phyloP scores from a whole-genome alignment of 2,888 invertebrate genomes.

The Eupithecia pulchellata region DNA sequence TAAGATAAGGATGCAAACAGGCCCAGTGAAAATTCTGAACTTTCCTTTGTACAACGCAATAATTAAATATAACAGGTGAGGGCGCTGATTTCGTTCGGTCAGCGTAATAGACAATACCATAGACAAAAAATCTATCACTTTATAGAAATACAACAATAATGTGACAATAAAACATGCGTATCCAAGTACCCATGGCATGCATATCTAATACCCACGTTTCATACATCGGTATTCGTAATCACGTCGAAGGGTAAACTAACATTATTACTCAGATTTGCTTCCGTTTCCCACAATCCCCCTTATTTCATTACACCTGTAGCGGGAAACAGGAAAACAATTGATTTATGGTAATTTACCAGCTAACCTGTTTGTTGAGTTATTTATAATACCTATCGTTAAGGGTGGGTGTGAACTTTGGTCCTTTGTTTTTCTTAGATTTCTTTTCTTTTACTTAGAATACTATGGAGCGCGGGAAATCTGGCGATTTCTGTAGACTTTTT shows the following conservation, averaged over 20 bases:
- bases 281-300: conserved; percentile 56
- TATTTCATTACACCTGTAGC: conserved; percentile 57
- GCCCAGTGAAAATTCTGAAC: no score
- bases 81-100: no score
- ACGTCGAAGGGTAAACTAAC: conserved; percentile 35
- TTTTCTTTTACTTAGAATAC: not conserved
- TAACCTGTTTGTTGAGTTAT: conserved; percentile 36
- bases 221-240: conserved; percentile 25
- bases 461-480: no score
- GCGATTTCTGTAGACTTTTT: no score
- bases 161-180: not conserved
- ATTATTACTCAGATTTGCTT: conserved; percentile 45
- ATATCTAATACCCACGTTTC: conserved; percentile 10
- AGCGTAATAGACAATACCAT: not conserved
- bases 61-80: no score
- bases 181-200: not conserved
- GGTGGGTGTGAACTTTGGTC: conserved; percentile 4
- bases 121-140: not conserved
- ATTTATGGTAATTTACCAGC: conserved; percentile 37
- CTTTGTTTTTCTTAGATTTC: not conserved
- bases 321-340: conserved; percentile 57
- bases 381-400: conserved; percentile 16
- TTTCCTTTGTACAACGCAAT: no score
- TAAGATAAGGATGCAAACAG: no score
- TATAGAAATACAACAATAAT: not conserved